Evolutionary conservation across 1,140 invertebrate genomes (phyloP).

Genomic region (Anastatus disparis): DNA sequence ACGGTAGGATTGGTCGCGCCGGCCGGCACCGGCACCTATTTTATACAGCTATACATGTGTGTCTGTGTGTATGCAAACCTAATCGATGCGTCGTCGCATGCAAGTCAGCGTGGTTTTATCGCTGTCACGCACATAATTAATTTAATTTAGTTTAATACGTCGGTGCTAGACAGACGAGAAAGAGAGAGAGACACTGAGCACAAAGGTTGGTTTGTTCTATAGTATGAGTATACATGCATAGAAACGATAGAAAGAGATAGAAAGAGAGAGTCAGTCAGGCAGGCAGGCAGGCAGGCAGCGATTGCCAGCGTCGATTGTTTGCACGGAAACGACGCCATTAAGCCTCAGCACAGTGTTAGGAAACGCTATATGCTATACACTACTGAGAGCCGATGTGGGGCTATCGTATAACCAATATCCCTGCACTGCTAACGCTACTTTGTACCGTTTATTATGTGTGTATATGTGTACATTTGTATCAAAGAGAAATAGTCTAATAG

Average conservation of each 20-base stretch:
- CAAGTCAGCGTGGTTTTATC: conserved; percentile 60
- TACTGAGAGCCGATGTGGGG: no score
- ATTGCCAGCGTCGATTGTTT: conserved; percentile 62
- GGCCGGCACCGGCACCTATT: neutral
- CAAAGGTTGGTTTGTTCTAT: no score
- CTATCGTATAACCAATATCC: no score
- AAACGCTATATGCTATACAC: no score
- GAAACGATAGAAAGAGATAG: no score
- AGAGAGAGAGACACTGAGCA: no score
- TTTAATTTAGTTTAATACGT: conserved; percentile 67
- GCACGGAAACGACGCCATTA: conserved; percentile 61
- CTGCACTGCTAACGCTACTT: no score
- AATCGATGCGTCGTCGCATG: conserved; percentile 59
- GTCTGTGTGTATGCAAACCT: neutral
- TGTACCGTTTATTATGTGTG: no score
- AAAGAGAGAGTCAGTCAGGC: no score
- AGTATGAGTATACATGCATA: no score
- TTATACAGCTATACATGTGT: neutral
- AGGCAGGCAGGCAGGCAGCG: conserved; percentile 49
- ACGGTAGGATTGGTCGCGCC: neutral
- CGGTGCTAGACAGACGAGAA: conserved; percentile 53
- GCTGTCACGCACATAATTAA: conserved; percentile 68
- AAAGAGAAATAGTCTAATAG: no score
- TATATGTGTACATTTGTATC: no score
- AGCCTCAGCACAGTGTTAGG: conserved; percentile 32